Percentiles rank a stretch among this genome's conserved stretches.
Evolutionary conservation across 1,140 invertebrate genomes (phyloP).

Genomic region (Formica exsecta): DNA sequence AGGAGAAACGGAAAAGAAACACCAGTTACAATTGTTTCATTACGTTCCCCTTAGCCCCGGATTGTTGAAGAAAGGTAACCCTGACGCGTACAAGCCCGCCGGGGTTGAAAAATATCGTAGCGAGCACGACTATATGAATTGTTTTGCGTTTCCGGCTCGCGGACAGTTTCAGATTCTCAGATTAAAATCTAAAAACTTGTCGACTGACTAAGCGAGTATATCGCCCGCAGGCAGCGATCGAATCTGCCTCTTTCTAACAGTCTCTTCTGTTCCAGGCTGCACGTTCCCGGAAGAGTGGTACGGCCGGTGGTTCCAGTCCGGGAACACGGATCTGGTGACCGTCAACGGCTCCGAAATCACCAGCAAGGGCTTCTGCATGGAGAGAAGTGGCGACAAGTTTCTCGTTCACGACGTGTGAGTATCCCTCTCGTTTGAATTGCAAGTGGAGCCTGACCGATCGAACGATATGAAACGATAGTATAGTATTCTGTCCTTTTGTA

Average conservation of each 20-base stretch:
- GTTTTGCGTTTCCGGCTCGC: conserved; percentile 36
- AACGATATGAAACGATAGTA: conserved; percentile 70
- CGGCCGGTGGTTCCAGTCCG: conserved; percentile 93
- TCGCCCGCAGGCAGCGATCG: background rate
- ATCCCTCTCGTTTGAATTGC: conserved; percentile 67
- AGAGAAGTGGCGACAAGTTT: conserved; percentile 90
- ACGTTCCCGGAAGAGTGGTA: conserved; percentile 91
- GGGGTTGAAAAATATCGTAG: conserved; percentile 38
- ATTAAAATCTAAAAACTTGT: conserved; percentile 49
- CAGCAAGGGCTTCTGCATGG: conserved; percentile 91
- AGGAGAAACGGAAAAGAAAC: background rate
- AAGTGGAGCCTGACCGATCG: conserved; percentile 55
- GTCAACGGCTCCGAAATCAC: conserved; percentile 91
- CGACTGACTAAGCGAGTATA: conserved; percentile 22
- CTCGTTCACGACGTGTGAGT: conserved; percentile 92
- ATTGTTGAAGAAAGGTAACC: conserved; percentile 23
- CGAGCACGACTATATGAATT: background rate
- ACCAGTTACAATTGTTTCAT: conserved; percentile 50
- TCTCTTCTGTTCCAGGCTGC: conserved; percentile 85
- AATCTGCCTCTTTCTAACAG: no score
- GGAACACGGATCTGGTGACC: conserved; percentile 88
- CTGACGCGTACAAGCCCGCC: conserved; percentile 53
- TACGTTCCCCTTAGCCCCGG: conserved; percentile 13
- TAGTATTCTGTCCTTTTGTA: conserved; percentile 68
- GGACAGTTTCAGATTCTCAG: conserved; percentile 14